phyloP scores from a whole-genome alignment of 2,888 invertebrate genomes.

The Osmoderma eremita region DNA sequence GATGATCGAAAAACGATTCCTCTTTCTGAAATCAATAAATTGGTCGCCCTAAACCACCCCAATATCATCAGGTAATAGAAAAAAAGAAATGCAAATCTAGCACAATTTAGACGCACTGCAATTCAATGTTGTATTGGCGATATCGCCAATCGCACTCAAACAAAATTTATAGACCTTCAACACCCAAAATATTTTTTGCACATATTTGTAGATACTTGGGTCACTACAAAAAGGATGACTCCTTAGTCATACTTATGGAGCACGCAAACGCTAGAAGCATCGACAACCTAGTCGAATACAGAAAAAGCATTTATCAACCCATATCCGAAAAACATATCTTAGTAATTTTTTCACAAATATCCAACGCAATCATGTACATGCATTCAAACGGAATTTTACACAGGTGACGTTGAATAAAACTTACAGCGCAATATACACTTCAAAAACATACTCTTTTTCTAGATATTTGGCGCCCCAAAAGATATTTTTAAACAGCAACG shows the following conservation, averaged over 20 bases:
- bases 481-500: slow-evolving; percentile 75
- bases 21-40: slow-evolving; percentile 75
- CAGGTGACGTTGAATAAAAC: slow-evolving; percentile 54
- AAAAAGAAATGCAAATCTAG: neutral
- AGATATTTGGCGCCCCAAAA: slow-evolving; percentile 73
- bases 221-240: slow-evolving; percentile 77
- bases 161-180: too few species aligned
- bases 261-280: slow-evolving; percentile 81
- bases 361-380: slow-evolving; percentile 75
- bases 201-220: slow-evolving; percentile 70
- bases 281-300: slow-evolving; percentile 70
- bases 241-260: slow-evolving; percentile 81
- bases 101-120: neutral
- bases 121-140: neutral
- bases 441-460: slow-evolving; percentile 43
- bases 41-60: slow-evolving; percentile 77
- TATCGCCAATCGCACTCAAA: neutral
- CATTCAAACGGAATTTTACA: slow-evolving; percentile 75
- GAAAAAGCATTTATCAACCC: slow-evolving; percentile 59
- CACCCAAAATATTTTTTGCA: too few species aligned
- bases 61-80: slow-evolving; percentile 71
- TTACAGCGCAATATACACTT: slow-evolving; percentile 46
- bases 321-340: slow-evolving; percentile 73
- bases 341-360: slow-evolving; percentile 74
- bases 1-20: slow-evolving; percentile 64